Evolutionary conservation across 2,888 invertebrate species (phyloP).

Genomic region (Hyalella azteca): DNA sequence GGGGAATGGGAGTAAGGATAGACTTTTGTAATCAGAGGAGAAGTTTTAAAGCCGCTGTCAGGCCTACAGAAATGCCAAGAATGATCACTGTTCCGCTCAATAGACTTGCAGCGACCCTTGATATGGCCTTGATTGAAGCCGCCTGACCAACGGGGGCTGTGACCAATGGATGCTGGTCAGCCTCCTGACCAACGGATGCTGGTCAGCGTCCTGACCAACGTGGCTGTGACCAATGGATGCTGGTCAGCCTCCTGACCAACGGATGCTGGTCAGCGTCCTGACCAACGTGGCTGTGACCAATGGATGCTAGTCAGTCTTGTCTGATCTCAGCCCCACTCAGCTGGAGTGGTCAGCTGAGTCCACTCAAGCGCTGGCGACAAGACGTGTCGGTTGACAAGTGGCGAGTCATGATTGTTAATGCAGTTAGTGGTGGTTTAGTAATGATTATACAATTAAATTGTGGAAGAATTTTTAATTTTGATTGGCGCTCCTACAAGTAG

Average conservation of each 20-base stretch:
- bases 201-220: too few relatives aligned
- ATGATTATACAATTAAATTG: too few relatives aligned
- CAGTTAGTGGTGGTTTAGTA: too few relatives aligned
- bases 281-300: background rate
- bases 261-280: too few relatives aligned
- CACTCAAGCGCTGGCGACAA: too few relatives aligned
- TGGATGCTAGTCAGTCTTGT: background rate
- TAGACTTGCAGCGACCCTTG: slow-evolving; percentile 10
- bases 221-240: background rate
- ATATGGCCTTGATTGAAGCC: slow-evolving; percentile 4
- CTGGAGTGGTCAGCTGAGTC: too few relatives aligned
- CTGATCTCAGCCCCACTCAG: too few relatives aligned
- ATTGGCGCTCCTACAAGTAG: too few relatives aligned
- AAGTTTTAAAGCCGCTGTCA: slow-evolving; percentile 33
- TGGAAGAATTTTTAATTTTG: too few relatives aligned
- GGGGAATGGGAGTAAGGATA: slow-evolving; percentile 6
- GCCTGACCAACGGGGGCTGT: background rate
- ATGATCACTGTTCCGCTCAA: slow-evolving; percentile 21
- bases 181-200: background rate
- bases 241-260: background rate
- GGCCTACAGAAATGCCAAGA: slow-evolving; percentile 22
- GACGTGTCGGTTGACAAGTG: too few relatives aligned
- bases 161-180: background rate
- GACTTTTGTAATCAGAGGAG: slow-evolving; percentile 27
- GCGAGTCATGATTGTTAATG: too few relatives aligned